These are phyloP conservation scores for Anticlea derivata DNA, from an alignment of 2,888 invertebrate species.

Conservation along the genomic window DNA sequence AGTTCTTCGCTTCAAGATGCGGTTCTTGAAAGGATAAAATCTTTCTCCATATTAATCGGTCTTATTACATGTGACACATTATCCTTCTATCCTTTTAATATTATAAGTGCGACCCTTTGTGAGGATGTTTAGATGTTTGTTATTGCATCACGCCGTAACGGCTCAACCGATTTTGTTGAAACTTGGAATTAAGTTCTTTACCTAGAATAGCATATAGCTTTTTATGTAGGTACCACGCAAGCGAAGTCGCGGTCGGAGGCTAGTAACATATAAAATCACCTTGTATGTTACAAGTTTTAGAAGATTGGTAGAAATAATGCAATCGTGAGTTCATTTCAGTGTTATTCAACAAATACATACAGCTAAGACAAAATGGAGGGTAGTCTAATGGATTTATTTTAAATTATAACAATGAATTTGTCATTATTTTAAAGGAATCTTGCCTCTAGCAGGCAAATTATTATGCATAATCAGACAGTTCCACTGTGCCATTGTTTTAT, in stretches of 20 bases:
- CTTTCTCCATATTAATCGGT: no score
- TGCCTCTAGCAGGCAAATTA: slow-evolving; percentile 12
- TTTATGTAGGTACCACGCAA: neutral
- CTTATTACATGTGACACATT: no score
- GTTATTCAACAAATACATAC: slow-evolving; percentile 11
- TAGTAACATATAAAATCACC: neutral
- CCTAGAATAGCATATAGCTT: no score
- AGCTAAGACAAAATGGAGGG: slow-evolving; percentile 15
- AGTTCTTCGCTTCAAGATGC: no score
- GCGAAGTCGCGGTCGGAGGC: no score
- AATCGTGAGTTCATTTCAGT: slow-evolving; percentile 6
- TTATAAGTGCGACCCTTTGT: no score
- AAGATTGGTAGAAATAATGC: slow-evolving; percentile 2
- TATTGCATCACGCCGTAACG: no score
- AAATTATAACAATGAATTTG: slow-evolving; percentile 17
- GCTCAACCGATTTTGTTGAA: no score
- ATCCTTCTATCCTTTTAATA: no score
- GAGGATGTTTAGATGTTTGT: no score
- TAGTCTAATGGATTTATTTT: slow-evolving; percentile 15
- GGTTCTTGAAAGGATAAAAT: no score
- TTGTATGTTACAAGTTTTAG: neutral
- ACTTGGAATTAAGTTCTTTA: no score
- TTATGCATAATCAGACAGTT: slow-evolving; percentile 14
- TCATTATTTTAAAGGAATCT: slow-evolving; percentile 15
- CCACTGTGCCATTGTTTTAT: slow-evolving; percentile 6